Percentiles rank a stretch among this genome's conserved stretches.
Conservation (phyloP, 2,113 vertebrate genomes). For the Enhydra lutris region DNA sequence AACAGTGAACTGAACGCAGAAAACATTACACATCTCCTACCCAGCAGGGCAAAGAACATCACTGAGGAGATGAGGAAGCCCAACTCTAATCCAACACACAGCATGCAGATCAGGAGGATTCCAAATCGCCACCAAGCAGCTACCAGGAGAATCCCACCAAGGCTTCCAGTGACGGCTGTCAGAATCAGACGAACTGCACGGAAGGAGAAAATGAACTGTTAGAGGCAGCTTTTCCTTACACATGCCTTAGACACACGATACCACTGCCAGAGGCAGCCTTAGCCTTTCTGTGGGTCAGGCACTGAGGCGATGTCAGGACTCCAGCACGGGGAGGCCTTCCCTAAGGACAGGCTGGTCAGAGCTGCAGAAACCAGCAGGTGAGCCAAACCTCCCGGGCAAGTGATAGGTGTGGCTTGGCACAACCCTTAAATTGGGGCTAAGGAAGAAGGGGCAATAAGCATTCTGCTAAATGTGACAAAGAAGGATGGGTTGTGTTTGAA, state of each 20-base stretch:
- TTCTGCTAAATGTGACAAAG: not conserved
- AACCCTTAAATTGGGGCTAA: not conserved
- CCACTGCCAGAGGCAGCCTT: not conserved
- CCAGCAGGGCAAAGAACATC: constrained; percentile 91
- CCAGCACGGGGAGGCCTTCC: not conserved
- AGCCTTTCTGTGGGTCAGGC: not conserved
- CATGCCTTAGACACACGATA: not conserved
- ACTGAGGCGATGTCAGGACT: not conserved
- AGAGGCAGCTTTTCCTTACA: too few relatives aligned
- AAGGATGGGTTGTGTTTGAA: not conserved
- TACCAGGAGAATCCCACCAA: constrained; percentile 88
- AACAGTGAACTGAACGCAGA: not conserved
- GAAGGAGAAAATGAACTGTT: not conserved
- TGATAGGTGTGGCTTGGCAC: not conserved
- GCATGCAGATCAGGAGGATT: constrained; percentile 84
- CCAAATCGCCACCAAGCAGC: constrained; percentile 95
- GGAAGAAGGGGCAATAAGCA: not conserved
- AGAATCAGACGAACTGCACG: constrained; percentile 86
- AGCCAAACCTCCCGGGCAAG: not conserved
- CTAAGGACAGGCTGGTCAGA: not conserved
- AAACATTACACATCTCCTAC: constrained; percentile 75
- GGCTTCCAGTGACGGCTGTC: constrained; percentile 85
- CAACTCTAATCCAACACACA: constrained; percentile 89
- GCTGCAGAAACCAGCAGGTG: not conserved
- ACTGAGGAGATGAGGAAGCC: constrained; percentile 88